A percentile compares a stretch with the other conserved stretches of the same genome.
Evolutionary conservation across 2,888 invertebrate genomes (phyloP).

Genomic region (Lymantria dispar): DNA sequence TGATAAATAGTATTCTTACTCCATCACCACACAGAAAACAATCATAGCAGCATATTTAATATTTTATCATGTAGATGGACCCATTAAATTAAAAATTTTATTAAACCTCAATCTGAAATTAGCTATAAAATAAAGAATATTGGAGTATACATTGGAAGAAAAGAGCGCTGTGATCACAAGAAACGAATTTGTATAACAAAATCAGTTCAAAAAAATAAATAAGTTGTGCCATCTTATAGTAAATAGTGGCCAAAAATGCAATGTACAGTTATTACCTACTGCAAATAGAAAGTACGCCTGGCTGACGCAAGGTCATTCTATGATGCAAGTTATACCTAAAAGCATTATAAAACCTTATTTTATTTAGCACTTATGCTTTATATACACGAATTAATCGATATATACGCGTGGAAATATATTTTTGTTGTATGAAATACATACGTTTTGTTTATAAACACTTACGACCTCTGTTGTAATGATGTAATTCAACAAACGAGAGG

Average conservation of each 20-base stretch:
- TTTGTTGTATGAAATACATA: slow-evolving; percentile 38
- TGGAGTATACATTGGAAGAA: too few species aligned
- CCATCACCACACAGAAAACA: too few species aligned
- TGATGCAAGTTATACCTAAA: slow-evolving; percentile 46
- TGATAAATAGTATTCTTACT: too few species aligned
- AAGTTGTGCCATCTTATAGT: neutral
- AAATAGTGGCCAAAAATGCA: slow-evolving; percentile 11
- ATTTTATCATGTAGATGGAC: too few species aligned
- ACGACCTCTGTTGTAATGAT: slow-evolving; percentile 71
- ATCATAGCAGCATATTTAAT: too few species aligned
- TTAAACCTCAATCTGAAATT: too few species aligned
- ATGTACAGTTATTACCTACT: slow-evolving; percentile 24
- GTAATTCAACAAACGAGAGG: slow-evolving; percentile 69
- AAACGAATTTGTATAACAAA: neutral
- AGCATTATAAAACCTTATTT: slow-evolving; percentile 13
- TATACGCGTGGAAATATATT: slow-evolving; percentile 7
- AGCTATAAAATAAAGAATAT: too few species aligned
- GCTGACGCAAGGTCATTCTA: slow-evolving; percentile 49
- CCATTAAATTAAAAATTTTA: too few species aligned
- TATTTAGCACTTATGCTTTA: slow-evolving; percentile 9
- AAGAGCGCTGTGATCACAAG: neutral
- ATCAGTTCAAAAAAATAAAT: neutral
- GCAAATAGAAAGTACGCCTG: slow-evolving; percentile 56
- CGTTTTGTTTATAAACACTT: slow-evolving; percentile 76
- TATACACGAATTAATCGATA: neutral